Evolutionary conservation across 1,140 invertebrate species (phyloP), one percentile per base, ranked within the genome.

Genomic region (Temnothorax curvispinosus): DNA sequence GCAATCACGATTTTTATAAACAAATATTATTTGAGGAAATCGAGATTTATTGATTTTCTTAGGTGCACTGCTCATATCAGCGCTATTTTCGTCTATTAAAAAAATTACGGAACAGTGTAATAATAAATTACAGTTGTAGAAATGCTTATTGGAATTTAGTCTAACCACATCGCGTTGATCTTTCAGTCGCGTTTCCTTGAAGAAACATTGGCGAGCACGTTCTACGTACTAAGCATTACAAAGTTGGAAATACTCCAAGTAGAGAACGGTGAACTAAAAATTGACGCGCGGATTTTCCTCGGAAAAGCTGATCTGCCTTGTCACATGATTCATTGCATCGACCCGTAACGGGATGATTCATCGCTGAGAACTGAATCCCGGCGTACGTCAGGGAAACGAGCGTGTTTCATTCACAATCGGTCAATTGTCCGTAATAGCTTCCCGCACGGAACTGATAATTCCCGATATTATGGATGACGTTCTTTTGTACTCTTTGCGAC

Each of bases 291-390:
- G 27, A 44, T 60, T 64, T 78, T 65, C 0, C 58, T n/a, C 27
- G 44, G 44, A 50, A 78, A 50, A 78, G 41, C 15, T n/a, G 7
- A 58, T 41, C 18, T 18, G 4, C 6, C 72, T 8, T 9, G 56
- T 64, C n/a, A 27, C 8, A 47, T 77, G 75, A 76, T 58, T 75
- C 72, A 58, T n/a, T 7, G 11, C 5, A 32, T 5, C 27, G 41
- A 76, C 7, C 3, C 54, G n/a, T 32, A 71, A 21, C 35, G 15
- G 18, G 41, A 78, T 78, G 58, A 80, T 80, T 80, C 60, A 65
- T 67, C 60, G 35, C 18, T 35, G 60, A 67, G 27, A 80, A 80
- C 13, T 67, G 76, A 35, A 32, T 78, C 41, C 27, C 15, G 11
- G n/a, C 52, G n/a, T n/a, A 41, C 21, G 60, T 80, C 32, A 38